Conservation (phyloP, 2,113 vertebrate genomes). For the Apistogramma diplotaenia region DNA sequence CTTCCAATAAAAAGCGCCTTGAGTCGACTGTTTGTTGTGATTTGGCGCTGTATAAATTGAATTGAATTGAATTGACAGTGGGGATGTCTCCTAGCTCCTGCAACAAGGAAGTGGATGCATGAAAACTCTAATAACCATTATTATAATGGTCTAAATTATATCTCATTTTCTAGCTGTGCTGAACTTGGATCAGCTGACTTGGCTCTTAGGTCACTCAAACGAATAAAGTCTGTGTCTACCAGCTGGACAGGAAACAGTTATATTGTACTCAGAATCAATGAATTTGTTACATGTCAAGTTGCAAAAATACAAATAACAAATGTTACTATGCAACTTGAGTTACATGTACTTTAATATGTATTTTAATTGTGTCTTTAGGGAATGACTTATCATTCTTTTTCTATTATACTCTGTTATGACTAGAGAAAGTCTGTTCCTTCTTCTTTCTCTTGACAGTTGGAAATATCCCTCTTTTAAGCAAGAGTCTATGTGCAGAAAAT, state of each 20-base stretch:
- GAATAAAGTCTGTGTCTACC: neutral
- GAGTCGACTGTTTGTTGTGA: too few relatives aligned
- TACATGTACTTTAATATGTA: neutral
- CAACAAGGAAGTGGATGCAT: neutral
- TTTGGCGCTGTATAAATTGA: too few relatives aligned
- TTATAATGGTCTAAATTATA: neutral
- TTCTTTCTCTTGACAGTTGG: neutral
- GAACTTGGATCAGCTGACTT: neutral
- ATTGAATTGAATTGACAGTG: too few relatives aligned
- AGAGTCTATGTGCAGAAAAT: neutral
- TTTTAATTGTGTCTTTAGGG: neutral
- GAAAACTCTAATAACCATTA: neutral
- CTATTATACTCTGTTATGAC: neutral
- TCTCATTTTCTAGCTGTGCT: neutral
- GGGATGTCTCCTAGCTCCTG: neutral
- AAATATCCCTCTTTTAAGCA: neutral
- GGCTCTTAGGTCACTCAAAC: neutral
- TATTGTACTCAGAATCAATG: neutral
- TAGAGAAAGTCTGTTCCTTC: neutral
- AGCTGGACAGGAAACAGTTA: neutral
- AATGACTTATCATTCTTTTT: neutral
- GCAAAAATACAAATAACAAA: neutral
- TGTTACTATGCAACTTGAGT: neutral
- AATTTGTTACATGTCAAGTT: neutral
- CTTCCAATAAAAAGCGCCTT: too few relatives aligned